Evolutionary conservation across 2,113 vertebrate genomes (phyloP).

Genomic region (Gymnogyps californianus): DNA sequence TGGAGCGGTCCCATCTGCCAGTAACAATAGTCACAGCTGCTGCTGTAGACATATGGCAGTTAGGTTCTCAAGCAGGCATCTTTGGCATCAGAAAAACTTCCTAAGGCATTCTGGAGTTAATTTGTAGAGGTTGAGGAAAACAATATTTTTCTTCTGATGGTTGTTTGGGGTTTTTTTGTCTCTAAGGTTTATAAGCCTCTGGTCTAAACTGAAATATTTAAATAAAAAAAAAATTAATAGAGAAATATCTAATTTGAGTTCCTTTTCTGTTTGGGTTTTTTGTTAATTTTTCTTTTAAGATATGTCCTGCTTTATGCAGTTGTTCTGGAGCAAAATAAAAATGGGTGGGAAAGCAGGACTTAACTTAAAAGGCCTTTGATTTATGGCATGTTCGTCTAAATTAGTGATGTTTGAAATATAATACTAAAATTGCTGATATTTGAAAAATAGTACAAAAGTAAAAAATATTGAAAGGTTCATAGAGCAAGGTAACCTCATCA

Average conservation of each 20-base stretch:
- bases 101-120: background rate
- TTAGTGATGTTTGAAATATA: background rate
- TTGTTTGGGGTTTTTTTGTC: background rate
- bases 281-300: background rate
- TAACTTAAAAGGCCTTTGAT: background rate
- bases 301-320: background rate
- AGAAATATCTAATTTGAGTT: background rate
- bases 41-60: background rate
- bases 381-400: background rate
- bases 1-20: background rate
- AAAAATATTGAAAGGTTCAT: background rate
- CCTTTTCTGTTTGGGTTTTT: background rate
- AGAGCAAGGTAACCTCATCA: background rate
- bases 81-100: background rate
- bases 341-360: background rate
- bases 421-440: background rate
- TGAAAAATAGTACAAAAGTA: background rate
- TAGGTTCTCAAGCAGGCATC: background rate
- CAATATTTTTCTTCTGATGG: background rate
- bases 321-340: background rate
- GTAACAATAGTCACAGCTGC: background rate
- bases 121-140: background rate
- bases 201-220: background rate
- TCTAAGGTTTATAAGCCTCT: background rate
- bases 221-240: background rate